A percentile compares a stretch with the other conserved stretches of the same genome.
Conservation (phyloP, 30 jellyfish, hydroid and myxozoan species). For the Chironex yamaguchii region DNA sequence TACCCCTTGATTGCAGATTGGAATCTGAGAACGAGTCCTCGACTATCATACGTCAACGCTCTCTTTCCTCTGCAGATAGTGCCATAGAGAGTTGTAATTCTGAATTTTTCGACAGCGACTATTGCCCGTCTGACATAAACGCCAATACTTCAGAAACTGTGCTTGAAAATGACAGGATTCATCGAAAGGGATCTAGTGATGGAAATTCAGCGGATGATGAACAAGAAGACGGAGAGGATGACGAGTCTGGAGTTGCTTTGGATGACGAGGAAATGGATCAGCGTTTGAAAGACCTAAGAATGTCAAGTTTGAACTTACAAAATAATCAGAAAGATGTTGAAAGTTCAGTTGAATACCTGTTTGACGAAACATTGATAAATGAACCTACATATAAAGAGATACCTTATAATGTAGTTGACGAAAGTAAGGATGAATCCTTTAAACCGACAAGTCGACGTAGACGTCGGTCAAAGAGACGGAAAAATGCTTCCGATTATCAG, state of each 20-base stretch:
- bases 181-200: constrained; percentile 29
- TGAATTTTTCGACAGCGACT: constrained; percentile 67
- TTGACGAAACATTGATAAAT: neutral
- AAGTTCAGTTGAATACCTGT: constrained; percentile 92
- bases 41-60: constrained; percentile 48
- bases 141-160: no score
- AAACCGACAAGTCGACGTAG: constrained; percentile 13
- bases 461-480: constrained; percentile 56
- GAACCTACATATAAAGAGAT: neutral
- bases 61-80: constrained; percentile 83
- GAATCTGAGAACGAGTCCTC: constrained; percentile 28
- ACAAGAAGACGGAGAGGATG: constrained; percentile 75
- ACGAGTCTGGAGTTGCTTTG: constrained; percentile 53
- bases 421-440: constrained; percentile 38
- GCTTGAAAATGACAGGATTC: neutral
- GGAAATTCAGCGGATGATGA: constrained; percentile 85
- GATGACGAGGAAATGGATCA: constrained; percentile 80
- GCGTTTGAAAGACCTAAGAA: constrained; percentile 34
- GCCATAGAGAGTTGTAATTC: constrained; percentile 87
- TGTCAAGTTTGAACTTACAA: constrained; percentile 22
- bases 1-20: constrained; percentile 62
- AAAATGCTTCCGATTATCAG: constrained; percentile 66
- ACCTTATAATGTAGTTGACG: constrained; percentile 27
- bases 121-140: neutral
- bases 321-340: constrained; percentile 46